Conservation (phyloP, 2,797 vertebrate genomes). For the Acanthurus tractus region DNA sequence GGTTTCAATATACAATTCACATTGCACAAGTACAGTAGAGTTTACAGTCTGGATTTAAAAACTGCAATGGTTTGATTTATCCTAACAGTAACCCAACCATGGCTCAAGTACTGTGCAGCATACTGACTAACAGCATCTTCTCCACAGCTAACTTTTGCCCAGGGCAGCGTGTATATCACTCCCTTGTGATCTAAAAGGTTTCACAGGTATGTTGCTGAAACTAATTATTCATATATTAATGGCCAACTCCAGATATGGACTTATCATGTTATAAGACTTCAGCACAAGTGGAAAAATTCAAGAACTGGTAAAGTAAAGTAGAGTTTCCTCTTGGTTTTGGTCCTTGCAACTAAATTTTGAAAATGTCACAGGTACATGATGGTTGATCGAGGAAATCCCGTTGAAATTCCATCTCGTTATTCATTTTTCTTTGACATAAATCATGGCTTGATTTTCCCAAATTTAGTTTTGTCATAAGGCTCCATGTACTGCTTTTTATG, state of each 20-base stretch:
- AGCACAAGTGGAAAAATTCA: neutral
- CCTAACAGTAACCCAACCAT: neutral
- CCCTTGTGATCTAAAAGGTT: neutral
- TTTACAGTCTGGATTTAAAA: neutral
- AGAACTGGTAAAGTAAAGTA: neutral
- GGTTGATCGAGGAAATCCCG: neutral
- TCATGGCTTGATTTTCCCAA: neutral
- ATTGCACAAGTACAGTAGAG: no score
- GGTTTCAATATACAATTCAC: no score
- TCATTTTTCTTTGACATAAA: neutral
- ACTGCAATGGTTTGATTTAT: neutral
- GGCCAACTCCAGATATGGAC: neutral
- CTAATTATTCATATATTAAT: neutral
- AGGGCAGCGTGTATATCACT: neutral
- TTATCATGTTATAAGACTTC: neutral
- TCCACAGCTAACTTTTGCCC: constrained; percentile 7
- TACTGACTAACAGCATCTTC: constrained; percentile 8
- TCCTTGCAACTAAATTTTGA: neutral
- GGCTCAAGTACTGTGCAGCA: constrained; percentile 2
- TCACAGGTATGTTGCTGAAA: neutral
- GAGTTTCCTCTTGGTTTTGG: no score
- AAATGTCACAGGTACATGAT: neutral
- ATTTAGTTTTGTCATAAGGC: no score
- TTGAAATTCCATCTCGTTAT: no score
- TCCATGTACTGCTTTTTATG: neutral